These are phyloP conservation scores for Rhopalosiphum nymphaeae DNA, from an alignment of 2,888 invertebrate genomes.

Conservation along the genomic window DNA sequence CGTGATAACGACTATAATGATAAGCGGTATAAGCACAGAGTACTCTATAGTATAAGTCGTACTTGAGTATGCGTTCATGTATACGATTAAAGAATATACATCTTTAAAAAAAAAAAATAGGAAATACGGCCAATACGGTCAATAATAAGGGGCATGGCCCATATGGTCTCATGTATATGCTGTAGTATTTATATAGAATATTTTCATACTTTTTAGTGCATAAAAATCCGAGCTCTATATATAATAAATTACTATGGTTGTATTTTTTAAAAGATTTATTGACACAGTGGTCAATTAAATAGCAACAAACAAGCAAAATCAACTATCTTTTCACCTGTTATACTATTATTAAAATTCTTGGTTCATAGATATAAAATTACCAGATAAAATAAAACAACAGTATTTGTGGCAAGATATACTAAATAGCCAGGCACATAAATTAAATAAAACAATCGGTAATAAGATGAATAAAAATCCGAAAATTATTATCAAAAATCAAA, in stretches of 20 bases:
- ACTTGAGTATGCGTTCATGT: too few relatives aligned
- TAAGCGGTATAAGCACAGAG: too few relatives aligned
- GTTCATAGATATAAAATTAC: neutral
- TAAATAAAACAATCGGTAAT: neutral
- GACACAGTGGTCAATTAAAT: neutral
- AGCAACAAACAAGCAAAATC: neutral
- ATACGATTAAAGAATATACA: too few relatives aligned
- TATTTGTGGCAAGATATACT: neutral
- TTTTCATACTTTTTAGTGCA: too few relatives aligned
- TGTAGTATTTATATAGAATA: too few relatives aligned
- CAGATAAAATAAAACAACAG: neutral
- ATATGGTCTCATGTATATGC: too few relatives aligned
- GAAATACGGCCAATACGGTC: too few relatives aligned
- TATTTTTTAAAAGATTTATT: neutral
- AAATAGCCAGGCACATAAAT: neutral
- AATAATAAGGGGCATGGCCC: too few relatives aligned
- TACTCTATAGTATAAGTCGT: too few relatives aligned
- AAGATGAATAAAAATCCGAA: neutral
- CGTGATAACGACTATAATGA: too few relatives aligned
- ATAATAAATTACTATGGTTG: neutral
- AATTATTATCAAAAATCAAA: neutral
- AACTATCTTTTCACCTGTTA: neutral
- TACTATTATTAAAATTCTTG: neutral
- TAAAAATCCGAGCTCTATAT: too few relatives aligned
- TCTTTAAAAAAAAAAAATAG: too few relatives aligned